Conservation (phyloP, 2,797 vertebrate genomes). For the Amniataba percoides region DNA sequence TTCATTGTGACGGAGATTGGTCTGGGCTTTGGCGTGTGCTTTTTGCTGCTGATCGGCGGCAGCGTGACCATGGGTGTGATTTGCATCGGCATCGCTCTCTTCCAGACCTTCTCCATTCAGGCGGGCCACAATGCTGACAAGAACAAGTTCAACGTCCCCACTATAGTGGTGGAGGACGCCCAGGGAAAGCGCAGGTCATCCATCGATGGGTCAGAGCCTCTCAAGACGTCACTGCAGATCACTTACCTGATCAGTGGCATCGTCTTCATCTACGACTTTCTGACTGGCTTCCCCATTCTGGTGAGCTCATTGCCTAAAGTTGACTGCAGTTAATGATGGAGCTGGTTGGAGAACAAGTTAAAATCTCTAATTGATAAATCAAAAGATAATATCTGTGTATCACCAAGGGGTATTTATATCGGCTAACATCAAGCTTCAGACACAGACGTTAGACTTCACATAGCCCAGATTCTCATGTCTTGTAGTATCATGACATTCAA, state of each 20-base stretch:
- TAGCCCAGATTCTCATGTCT: background rate
- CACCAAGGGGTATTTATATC: background rate
- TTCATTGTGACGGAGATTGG: conserved; percentile 96
- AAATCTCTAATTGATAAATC: background rate
- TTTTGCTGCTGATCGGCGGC: conserved; percentile 92
- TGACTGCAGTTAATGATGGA: background rate
- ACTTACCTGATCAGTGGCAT: conserved; percentile 94
- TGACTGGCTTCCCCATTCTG: conserved; percentile 94
- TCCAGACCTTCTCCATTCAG: conserved; percentile 91
- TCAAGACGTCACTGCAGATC: conserved; percentile 93
- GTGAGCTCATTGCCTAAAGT: conserved; percentile 80
- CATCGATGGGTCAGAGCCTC: conserved; percentile 93
- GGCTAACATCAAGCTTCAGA: background rate
- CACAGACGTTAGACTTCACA: background rate
- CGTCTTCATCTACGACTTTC: conserved; percentile 93
- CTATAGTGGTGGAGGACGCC: conserved; percentile 94
- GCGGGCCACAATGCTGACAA: conserved; percentile 86
- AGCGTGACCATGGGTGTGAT: conserved; percentile 91
- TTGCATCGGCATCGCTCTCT: conserved; percentile 93
- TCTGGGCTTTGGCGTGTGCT: conserved; percentile 95
- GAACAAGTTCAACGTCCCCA: conserved; percentile 92
- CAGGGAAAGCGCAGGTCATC: conserved; percentile 95
- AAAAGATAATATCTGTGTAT: background rate
- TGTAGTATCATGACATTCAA: background rate
- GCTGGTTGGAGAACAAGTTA: background rate